phyloP scores from a whole-genome alignment of 2,797 vertebrate species.

The Halcyon badia region DNA sequence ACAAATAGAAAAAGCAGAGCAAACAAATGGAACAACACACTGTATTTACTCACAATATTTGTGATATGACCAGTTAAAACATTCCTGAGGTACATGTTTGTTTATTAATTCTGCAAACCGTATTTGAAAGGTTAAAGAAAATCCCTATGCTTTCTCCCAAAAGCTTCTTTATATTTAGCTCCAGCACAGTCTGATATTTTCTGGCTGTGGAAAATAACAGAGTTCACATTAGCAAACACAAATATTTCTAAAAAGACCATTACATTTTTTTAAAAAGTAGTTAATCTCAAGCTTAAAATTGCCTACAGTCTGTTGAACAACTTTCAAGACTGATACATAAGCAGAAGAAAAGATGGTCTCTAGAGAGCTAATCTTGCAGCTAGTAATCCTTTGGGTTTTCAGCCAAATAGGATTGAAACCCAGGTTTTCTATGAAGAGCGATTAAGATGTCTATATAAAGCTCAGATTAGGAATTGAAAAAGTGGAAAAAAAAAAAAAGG shows the following conservation, averaged over 20 bases:
- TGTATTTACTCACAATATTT: neutral
- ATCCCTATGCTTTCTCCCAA: neutral
- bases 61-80: neutral
- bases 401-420: slow-evolving; percentile 4
- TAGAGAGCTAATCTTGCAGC: slow-evolving; percentile 14
- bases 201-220: neutral
- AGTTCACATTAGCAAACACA: neutral
- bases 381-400: neutral
- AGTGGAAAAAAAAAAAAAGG: neutral
- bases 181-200: neutral
- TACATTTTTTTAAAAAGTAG: neutral
- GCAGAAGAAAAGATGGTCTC: neutral
- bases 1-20: neutral
- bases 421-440: slow-evolving; percentile 11
- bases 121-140: neutral
- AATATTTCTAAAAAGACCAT: neutral
- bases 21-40: neutral
- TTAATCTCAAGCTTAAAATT: slow-evolving; percentile 16
- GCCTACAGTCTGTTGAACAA: neutral
- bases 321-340: slow-evolving; percentile 1
- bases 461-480: slow-evolving; percentile 9
- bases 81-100: neutral
- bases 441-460: slow-evolving; percentile 42
- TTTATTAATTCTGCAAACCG: neutral
- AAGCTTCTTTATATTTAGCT: neutral